Conservation (phyloP, 2,113 vertebrate species). For the Anser brachyrhynchus region DNA sequence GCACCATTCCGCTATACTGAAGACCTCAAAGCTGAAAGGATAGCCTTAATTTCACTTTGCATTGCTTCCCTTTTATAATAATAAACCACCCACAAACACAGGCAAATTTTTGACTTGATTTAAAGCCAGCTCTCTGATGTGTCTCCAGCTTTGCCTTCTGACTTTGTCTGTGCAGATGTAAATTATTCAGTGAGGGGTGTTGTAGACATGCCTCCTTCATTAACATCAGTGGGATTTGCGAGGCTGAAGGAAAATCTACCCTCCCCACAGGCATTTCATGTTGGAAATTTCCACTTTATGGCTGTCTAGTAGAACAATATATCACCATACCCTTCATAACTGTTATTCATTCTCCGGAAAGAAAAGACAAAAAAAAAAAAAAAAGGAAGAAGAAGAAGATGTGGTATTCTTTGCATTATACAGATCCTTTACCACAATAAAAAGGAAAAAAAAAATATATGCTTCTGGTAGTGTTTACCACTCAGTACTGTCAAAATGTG, state of each 20-base stretch:
- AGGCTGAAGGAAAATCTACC: slow-evolving; percentile 44
- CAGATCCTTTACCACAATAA: not conserved
- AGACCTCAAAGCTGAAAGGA: not conserved
- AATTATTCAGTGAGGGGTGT: slow-evolving; percentile 58
- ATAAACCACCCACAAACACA: slow-evolving; percentile 50
- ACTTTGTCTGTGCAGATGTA: slow-evolving; percentile 53
- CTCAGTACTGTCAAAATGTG: not conserved
- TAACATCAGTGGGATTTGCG: slow-evolving; percentile 49
- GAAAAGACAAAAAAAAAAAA: not conserved
- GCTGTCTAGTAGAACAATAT: slow-evolving; percentile 2
- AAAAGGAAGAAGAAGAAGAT: not conserved
- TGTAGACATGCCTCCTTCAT: slow-evolving; percentile 60
- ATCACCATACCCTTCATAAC: slow-evolving; percentile 43
- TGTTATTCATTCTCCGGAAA: not conserved
- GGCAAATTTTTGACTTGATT: slow-evolving; percentile 55
- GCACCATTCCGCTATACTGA: not conserved
- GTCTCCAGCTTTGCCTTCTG: slow-evolving; percentile 56
- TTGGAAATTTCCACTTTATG: slow-evolving; percentile 55
- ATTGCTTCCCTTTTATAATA: slow-evolving; percentile 29
- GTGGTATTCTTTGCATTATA: not conserved
- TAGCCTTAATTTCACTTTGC: slow-evolving; percentile 38
- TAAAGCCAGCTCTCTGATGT: slow-evolving; percentile 58
- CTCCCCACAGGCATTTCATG: slow-evolving; percentile 11
- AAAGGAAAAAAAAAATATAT: not conserved
- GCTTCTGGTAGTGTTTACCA: not conserved